A percentile compares a stretch with the other conserved stretches of the same genome.
These are phyloP conservation scores for Uropsilus gracilis DNA, from an alignment of 2,113 vertebrate species.

Conservation along the genomic window DNA sequence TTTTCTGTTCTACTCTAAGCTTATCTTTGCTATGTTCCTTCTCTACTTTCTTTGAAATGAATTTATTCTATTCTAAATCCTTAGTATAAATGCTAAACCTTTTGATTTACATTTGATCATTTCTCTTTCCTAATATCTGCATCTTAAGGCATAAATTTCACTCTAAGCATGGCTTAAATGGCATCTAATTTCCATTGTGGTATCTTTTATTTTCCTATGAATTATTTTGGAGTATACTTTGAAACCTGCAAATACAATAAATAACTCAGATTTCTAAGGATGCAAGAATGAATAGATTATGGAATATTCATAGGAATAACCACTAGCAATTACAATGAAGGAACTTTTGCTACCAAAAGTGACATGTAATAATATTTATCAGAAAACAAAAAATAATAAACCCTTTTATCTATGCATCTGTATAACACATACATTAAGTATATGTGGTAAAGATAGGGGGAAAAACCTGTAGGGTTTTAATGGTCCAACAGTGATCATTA, in stretches of 20 bases:
- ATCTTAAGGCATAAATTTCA: background rate
- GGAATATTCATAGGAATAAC: background rate
- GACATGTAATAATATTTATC: background rate
- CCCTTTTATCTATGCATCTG: background rate
- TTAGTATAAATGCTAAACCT: background rate
- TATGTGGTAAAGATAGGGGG: background rate
- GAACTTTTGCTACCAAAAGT: background rate
- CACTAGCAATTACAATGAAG: background rate
- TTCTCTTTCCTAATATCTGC: background rate
- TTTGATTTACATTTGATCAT: background rate
- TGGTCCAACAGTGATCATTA: background rate
- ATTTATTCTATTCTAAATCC: background rate
- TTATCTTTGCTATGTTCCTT: slow-evolving; percentile 1
- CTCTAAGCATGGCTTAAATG: background rate
- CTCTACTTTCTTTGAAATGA: background rate
- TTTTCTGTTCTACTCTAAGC: background rate
- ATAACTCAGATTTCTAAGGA: background rate
- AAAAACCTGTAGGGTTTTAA: background rate
- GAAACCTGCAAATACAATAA: background rate
- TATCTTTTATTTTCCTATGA: background rate
- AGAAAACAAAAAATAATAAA: background rate
- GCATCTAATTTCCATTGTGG: background rate
- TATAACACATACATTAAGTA: background rate
- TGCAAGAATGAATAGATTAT: background rate
- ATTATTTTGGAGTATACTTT: slow-evolving; percentile 1